Evolutionary conservation across 2,888 invertebrate genomes (phyloP).

Genomic region (Drosophila macrospina): DNA sequence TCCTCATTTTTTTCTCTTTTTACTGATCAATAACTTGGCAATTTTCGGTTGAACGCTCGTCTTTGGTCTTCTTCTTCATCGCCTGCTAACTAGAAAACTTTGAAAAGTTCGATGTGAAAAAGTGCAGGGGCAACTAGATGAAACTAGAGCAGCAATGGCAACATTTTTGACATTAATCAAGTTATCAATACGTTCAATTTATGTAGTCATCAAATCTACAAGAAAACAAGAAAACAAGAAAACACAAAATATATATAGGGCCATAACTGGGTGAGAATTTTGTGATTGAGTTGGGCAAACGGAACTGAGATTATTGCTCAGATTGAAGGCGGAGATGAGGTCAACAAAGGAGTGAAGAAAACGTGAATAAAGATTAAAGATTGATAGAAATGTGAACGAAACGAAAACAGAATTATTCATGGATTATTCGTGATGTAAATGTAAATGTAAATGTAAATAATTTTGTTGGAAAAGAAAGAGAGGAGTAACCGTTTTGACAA

Average conservation of each 20-base stretch:
- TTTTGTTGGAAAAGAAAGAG: background rate
- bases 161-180: slow-evolving; percentile 59
- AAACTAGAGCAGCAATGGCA: slow-evolving; percentile 13
- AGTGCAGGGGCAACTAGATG: slow-evolving; percentile 20
- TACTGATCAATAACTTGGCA: slow-evolving; percentile 65
- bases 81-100: slow-evolving; percentile 69
- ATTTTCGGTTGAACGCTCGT: slow-evolving; percentile 48
- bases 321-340: slow-evolving; percentile 12
- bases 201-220: slow-evolving; percentile 40
- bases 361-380: slow-evolving; percentile 11
- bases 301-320: slow-evolving; percentile 39
- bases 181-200: slow-evolving; percentile 51
- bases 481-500: background rate
- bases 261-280: slow-evolving; percentile 12
- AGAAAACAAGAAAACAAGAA: slow-evolving; percentile 5
- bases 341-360: background rate
- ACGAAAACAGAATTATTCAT: slow-evolving; percentile 10
- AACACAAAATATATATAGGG: no score
- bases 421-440: background rate
- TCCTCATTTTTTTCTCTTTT: background rate
- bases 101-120: slow-evolving; percentile 28
- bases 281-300: slow-evolving; percentile 33
- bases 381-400: slow-evolving; percentile 8
- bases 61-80: slow-evolving; percentile 31
- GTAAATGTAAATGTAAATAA: background rate